These are phyloP conservation scores for Cygnus buccinator DNA, from an alignment of 2,113 vertebrate genomes.

Conservation along the genomic window DNA sequence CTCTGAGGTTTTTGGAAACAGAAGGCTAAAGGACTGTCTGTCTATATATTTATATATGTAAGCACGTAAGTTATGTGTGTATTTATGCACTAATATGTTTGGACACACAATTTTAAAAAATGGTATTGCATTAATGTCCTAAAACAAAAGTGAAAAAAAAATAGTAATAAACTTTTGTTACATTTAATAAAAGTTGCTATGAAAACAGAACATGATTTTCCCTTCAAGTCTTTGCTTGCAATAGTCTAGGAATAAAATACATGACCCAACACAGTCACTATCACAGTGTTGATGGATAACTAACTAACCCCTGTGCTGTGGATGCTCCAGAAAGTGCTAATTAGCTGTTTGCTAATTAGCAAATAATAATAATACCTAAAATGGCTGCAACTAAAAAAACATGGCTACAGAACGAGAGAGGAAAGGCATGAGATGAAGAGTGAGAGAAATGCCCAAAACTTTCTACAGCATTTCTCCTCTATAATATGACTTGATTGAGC, in stretches of 20 bases:
- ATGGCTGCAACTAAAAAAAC: neutral
- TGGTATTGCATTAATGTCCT: neutral
- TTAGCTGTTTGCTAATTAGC: neutral
- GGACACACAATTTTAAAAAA: neutral
- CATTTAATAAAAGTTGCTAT: neutral
- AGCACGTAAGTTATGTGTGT: accelerated
- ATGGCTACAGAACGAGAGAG: neutral
- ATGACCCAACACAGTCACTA: neutral
- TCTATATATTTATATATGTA: neutral
- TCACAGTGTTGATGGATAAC: neutral
- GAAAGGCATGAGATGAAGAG: neutral
- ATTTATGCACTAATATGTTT: neutral
- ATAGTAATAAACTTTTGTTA: neutral
- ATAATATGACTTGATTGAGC: neutral
- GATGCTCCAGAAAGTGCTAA: neutral
- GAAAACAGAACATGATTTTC: neutral
- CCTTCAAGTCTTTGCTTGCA: neutral
- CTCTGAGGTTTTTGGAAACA: neutral
- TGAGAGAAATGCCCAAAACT: neutral
- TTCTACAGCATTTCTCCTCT: neutral
- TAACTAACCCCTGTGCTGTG: neutral
- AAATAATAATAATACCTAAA: neutral
- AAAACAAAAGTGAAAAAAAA: neutral
- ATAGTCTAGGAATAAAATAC: neutral
- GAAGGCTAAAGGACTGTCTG: neutral